A percentile compares a stretch with the other conserved stretches of the same genome.
Evolutionary conservation across 1,140 invertebrate genomes (phyloP).

Genomic region (Ceratosolen solmsi): DNA sequence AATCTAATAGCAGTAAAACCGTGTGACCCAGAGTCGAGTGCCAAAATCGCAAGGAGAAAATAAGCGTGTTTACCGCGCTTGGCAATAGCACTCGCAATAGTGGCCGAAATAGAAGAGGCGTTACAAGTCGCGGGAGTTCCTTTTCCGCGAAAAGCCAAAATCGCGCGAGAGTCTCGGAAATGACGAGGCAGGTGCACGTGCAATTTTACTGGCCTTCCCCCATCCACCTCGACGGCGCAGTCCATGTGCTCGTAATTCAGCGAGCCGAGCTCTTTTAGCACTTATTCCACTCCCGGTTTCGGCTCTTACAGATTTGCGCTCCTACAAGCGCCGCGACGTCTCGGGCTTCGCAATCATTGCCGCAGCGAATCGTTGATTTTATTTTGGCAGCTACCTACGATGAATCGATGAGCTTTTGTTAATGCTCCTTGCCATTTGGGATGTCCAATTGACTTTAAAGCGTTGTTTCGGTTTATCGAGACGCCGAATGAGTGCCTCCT

Average conservation of each 20-base stretch:
- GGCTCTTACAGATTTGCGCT: not conserved
- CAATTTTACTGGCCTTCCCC: not conserved
- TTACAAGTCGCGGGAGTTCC: not conserved
- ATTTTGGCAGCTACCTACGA: too few species aligned
- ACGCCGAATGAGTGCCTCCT: too few species aligned
- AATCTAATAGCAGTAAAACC: not conserved
- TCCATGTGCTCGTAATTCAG: not conserved
- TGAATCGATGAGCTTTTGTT: too few species aligned
- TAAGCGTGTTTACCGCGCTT: constrained; percentile 11
- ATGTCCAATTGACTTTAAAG: too few species aligned
- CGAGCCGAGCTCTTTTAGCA: not conserved
- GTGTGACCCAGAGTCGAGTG: constrained; percentile 13
- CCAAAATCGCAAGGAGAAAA: constrained; percentile 9
- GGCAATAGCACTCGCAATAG: not conserved
- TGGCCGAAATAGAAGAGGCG: not conserved
- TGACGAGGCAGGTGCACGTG: constrained; percentile 15
- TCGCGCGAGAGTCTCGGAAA: not conserved
- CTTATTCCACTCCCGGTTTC: too few species aligned
- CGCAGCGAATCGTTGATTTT: too few species aligned
- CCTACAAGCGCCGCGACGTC: too few species aligned
- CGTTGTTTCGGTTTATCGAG: too few species aligned
- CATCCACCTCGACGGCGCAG: not conserved
- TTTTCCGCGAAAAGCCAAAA: constrained; percentile 13
- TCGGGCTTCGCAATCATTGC: too few species aligned
- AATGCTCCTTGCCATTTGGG: too few species aligned